A percentile compares a stretch with the other conserved stretches of the same genome.
Conservation (phyloP, 2,797 vertebrate species). For the Protonibea diacanthus region DNA sequence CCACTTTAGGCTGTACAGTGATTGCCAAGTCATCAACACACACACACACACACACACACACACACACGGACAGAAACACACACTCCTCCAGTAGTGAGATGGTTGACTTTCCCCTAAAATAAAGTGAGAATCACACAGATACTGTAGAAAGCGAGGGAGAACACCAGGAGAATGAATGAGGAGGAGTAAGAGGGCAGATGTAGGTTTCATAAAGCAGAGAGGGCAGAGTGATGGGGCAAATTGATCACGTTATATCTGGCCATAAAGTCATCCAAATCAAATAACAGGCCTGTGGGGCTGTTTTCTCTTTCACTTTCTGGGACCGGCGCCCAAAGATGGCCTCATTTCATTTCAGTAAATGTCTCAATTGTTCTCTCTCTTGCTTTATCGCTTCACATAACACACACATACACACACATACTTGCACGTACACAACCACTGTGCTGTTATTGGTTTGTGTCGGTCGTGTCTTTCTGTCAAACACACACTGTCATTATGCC, state of each 20-base stretch:
- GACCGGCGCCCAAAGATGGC: conserved; percentile 34
- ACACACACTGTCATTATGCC: conserved; percentile 14
- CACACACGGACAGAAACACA: not conserved
- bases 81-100: not conserved
- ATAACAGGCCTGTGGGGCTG: conserved; percentile 44
- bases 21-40: not conserved
- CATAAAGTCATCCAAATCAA: conserved; percentile 58
- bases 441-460: conserved; percentile 4
- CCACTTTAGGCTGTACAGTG: not conserved
- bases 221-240: conserved; percentile 40
- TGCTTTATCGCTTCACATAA: conserved; percentile 20
- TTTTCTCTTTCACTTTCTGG: conserved; percentile 55
- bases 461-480: not conserved
- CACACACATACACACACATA: not conserved
- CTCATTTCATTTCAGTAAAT: conserved; percentile 59
- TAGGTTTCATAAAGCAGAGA: conserved; percentile 36
- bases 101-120: not conserved
- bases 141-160: conserved; percentile 1
- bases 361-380: conserved; percentile 25
- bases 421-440: not conserved
- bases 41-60: not conserved
- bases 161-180: conserved; percentile 21
- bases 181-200: conserved; percentile 24
- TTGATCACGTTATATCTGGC: conserved; percentile 54
- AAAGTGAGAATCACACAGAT: conserved; percentile 8